A percentile compares a stretch with the other conserved stretches of the same genome.
These are phyloP conservation scores for Cyanoderma ruficeps DNA, from an alignment of 2,113 vertebrate genomes.

Conservation along the genomic window DNA sequence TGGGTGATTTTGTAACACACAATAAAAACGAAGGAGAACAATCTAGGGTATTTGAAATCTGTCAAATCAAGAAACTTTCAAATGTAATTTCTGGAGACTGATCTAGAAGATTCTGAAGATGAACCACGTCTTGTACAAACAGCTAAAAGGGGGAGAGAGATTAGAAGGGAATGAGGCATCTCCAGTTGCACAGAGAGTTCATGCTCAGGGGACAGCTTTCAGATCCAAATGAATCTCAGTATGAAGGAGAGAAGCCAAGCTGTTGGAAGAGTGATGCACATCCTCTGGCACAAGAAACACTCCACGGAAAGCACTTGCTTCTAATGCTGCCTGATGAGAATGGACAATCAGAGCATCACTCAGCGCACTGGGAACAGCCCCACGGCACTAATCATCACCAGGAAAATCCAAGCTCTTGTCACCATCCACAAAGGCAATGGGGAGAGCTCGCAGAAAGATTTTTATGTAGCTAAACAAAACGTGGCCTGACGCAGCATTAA, in stretches of 20 bases:
- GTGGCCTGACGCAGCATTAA: neutral
- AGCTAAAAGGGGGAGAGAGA: neutral
- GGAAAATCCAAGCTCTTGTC: neutral
- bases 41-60: neutral
- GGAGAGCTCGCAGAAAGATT: neutral
- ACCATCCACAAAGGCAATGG: neutral
- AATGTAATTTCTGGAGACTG: neutral
- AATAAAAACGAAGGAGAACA: neutral
- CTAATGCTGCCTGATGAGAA: neutral
- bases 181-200: neutral
- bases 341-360: slow-evolving; percentile 7
- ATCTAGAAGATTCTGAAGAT: neutral
- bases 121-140: neutral
- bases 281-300: neutral
- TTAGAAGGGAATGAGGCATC: neutral
- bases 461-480: neutral
- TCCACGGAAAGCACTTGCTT: neutral
- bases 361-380: neutral
- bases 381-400: neutral
- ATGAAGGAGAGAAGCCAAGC: neutral
- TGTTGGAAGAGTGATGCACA: neutral
- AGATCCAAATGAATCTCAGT: neutral
- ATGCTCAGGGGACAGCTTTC: neutral
- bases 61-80: neutral
- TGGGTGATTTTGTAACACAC: neutral